A percentile compares a stretch with the other conserved stretches of the same genome.
These are phyloP conservation scores for Dicentrarchus labrax DNA, from an alignment of 2,113 vertebrate species.

Conservation along the genomic window DNA sequence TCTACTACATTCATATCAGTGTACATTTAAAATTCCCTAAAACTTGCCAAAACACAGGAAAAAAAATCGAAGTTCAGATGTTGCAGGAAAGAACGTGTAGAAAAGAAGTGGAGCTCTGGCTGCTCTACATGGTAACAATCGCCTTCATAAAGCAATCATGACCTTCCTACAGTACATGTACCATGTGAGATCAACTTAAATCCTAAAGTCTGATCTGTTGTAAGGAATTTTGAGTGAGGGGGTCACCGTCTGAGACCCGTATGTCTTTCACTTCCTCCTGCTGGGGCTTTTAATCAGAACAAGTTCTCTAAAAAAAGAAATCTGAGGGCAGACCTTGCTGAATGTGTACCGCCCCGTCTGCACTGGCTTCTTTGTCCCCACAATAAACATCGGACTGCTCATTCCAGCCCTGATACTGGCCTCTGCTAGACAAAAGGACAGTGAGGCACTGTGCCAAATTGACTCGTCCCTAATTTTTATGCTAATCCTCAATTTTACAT, in stretches of 20 bases:
- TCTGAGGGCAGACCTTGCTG: conserved; percentile 3
- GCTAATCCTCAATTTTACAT: conserved; percentile 79
- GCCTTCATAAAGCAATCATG: conserved; percentile 36
- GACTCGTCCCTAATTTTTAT: conserved; percentile 76
- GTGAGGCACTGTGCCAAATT: conserved; percentile 65
- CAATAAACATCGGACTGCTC: conserved; percentile 49
- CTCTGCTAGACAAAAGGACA: conserved; percentile 64
- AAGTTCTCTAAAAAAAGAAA: conserved; percentile 33
- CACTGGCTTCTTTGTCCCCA: conserved; percentile 36
- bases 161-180: conserved; percentile 39
- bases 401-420: conserved; percentile 33
- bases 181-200: conserved; percentile 61
- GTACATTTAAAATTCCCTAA: background rate
- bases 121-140: background rate
- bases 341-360: conserved; percentile 18
- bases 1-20: background rate
- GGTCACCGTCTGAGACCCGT: conserved; percentile 60
- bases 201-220: conserved; percentile 55
- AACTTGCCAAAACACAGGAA: background rate
- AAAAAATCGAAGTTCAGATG: background rate
- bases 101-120: background rate
- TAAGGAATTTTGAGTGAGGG: conserved; percentile 23
- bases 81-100: background rate
- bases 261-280: conserved; percentile 60
- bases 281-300: conserved; percentile 68